Evolutionary conservation across 1,140 invertebrate genomes (phyloP).

Genomic region (Pseudomyrmex flavicornis): DNA sequence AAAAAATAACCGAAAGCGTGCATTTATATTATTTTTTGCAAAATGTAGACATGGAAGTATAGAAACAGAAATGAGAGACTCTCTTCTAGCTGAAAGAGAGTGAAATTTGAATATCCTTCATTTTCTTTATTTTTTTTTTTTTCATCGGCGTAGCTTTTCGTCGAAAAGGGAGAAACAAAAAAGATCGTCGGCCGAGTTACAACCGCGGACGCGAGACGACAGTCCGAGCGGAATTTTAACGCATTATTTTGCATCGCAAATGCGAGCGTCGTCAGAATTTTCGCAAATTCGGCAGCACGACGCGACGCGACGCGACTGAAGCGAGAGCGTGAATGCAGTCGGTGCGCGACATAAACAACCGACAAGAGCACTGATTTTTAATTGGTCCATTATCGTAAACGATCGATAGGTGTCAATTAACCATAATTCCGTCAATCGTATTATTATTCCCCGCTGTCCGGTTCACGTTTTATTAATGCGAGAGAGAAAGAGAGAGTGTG

Average conservation of each 20-base stretch:
- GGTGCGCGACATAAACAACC: slow-evolving; percentile 67
- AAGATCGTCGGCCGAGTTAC: slow-evolving; percentile 43
- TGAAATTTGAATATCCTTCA: slow-evolving; percentile 43
- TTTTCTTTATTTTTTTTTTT: slow-evolving; percentile 14
- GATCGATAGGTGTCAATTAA: slow-evolving; percentile 77
- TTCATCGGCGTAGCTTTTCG: slow-evolving; percentile 27
- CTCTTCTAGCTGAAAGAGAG: slow-evolving; percentile 1
- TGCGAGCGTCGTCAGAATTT: slow-evolving; percentile 47
- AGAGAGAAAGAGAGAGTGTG: slow-evolving; percentile 5
- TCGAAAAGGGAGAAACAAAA: slow-evolving; percentile 34
- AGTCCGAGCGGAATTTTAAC: slow-evolving; percentile 54
- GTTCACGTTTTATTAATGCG: slow-evolving; percentile 61
- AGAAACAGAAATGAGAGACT: not conserved
- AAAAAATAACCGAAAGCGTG: too few species aligned
- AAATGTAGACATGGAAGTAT: slow-evolving; percentile 5
- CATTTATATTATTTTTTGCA: not conserved
- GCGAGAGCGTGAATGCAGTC: slow-evolving; percentile 14
- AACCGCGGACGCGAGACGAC: slow-evolving; percentile 24
- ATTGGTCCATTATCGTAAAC: slow-evolving; percentile 69
- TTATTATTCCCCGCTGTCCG: slow-evolving; percentile 53
- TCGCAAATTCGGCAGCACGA: slow-evolving; percentile 48
- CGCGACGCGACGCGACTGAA: not conserved
- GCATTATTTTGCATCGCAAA: slow-evolving; percentile 59
- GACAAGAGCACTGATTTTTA: slow-evolving; percentile 75
- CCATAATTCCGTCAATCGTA: slow-evolving; percentile 75